Conservation (phyloP, 2,797 vertebrate genomes). For the Threskiornis aethiopicus region DNA sequence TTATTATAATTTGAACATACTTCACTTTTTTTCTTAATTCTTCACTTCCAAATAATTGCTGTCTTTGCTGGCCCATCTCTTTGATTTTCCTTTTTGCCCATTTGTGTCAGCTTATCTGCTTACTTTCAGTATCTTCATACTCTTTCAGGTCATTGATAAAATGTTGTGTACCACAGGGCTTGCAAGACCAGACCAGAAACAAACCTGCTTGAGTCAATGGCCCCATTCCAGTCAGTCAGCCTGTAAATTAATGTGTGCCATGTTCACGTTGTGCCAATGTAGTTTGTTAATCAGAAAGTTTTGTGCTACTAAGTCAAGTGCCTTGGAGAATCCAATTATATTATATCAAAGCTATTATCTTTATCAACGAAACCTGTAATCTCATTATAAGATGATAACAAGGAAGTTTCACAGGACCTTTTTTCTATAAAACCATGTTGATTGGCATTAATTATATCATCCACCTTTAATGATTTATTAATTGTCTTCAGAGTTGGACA, state of each 20-base stretch:
- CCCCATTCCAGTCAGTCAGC: background rate
- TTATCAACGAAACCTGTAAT: constrained; percentile 44
- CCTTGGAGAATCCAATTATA: constrained; percentile 40
- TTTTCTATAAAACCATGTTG: constrained; percentile 33
- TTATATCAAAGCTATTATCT: constrained; percentile 53
- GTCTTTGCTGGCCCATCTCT: background rate
- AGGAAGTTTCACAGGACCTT: constrained; percentile 13
- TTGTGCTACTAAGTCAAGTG: background rate
- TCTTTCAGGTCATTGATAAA: background rate
- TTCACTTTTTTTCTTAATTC: background rate
- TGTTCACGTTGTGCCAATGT: accelerated
- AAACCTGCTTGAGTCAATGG: background rate
- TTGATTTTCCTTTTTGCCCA: background rate
- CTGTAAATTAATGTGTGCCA: background rate
- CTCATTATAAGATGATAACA: background rate
- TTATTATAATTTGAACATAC: background rate
- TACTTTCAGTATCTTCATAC: background rate
- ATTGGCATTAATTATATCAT: constrained; percentile 59
- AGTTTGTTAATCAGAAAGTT: constrained; percentile 19
- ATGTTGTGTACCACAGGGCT: background rate
- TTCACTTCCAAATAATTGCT: background rate
- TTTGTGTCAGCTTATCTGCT: background rate
- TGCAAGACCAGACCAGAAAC: background rate
- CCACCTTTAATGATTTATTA: constrained; percentile 65
- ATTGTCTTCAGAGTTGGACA: constrained; percentile 42